These are phyloP conservation scores for Leptodactylus fallax DNA, from an alignment of 2,797 vertebrate genomes.

Conservation along the genomic window DNA sequence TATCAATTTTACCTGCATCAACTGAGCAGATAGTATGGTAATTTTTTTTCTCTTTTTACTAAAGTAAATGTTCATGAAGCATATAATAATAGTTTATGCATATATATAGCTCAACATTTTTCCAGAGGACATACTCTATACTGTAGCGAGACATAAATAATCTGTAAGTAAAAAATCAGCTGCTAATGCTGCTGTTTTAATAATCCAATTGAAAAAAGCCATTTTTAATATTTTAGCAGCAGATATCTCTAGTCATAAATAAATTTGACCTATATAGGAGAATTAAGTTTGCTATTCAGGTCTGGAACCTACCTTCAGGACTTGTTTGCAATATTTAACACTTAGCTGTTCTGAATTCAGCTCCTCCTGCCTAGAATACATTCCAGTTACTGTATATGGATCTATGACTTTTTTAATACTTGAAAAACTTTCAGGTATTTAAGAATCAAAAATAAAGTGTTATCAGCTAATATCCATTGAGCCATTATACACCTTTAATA, in stretches of 20 bases:
- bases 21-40: neutral
- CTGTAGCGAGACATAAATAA: neutral
- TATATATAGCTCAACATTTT: neutral
- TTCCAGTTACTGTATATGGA: neutral
- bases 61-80: neutral
- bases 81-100: neutral
- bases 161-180: neutral
- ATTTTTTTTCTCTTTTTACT: neutral
- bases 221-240: neutral
- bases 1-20: neutral
- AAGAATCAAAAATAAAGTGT: no score
- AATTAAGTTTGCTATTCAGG: neutral
- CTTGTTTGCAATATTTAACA: neutral
- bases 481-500: no score
- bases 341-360: neutral
- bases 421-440: no score
- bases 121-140: no score
- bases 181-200: neutral
- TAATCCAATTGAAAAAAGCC: neutral
- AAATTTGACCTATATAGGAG: neutral
- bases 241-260: neutral
- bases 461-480: no score
- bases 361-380: neutral
- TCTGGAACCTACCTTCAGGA: slow-evolving; percentile 1
- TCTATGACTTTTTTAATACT: no score